Conservation (phyloP, 2,888 invertebrate species). For the Sinhomidia bicolor region DNA sequence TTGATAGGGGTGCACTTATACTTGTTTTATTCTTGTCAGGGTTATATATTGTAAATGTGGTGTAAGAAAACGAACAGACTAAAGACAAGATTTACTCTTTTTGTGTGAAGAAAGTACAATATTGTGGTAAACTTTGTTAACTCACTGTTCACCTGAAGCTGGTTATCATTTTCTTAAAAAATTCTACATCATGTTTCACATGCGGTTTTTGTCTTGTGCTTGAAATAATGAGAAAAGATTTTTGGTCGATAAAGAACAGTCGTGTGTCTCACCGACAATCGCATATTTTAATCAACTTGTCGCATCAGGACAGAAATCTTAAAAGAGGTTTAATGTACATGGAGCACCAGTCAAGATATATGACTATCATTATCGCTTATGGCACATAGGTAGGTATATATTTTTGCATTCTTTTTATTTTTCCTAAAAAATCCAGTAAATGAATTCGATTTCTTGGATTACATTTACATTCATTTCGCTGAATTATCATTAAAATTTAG, state of each 20-base stretch:
- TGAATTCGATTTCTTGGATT: not conserved
- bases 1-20: too few species aligned
- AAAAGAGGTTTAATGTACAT: not conserved
- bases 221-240: constrained; percentile 46
- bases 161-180: not conserved
- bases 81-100: not conserved
- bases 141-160: not conserved
- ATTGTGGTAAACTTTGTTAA: not conserved
- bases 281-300: constrained; percentile 60
- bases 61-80: not conserved
- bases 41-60: not conserved
- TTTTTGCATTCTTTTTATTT: not conserved
- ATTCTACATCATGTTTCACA: not conserved
- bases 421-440: not conserved
- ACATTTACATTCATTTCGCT: not conserved
- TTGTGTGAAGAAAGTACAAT: not conserved
- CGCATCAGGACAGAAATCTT: constrained; percentile 33
- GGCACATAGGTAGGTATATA: not conserved
- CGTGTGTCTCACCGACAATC: constrained; percentile 65
- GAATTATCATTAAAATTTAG: constrained; percentile 18
- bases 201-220: constrained; percentile 56
- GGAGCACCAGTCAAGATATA: not conserved
- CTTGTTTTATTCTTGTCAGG: too few species aligned
- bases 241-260: constrained; percentile 48
- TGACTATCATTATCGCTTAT: not conserved